Base-by-base conservation (phyloP, 2,113 vertebrate genomes). In the Neotoma lepida region DNA sequence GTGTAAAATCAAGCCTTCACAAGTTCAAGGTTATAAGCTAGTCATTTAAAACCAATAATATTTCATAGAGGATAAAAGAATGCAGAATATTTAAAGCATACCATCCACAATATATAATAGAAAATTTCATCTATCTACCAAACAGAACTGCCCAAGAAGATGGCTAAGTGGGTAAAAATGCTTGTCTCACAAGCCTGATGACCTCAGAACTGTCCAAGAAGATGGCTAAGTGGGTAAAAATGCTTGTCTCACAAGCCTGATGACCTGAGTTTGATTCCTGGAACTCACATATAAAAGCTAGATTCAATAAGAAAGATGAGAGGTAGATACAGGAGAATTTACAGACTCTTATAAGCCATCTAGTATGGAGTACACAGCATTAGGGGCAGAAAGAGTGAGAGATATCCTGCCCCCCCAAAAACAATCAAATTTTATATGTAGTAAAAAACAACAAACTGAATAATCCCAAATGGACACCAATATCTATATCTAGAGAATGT, bases 1-100 rank as follows among this genome's bases (percentile, higher is more conserved):
- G 17, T 74, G 8, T 70, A 76, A 96, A 85, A 91, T 26, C 2
- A 95, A 89, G 44, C 18, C 8, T 92, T 46, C 6, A n/a, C 28
- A 92, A 58, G 5, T 70, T 94, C 82, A 81, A 80, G n/a, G n/a
- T 78, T 94, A 89, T 86, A 44, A 89, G 80, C n/a, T 76, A 89
- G 66, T 44, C 66, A 91, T 94, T 89, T 91, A 85, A 95, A 92
- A 1, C n/a, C 49, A 97, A 41, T 35, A 58, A 41, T 63, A 88
- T 71, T 96, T 94, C n/a, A 84, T 35, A 58, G 58, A 76, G 18
- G 30, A 82, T 73, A 93, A 86, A 30, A 94, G 73, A 89, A 35
- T 74, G 9, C n/a, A 90, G 66, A 84, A 61, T 89, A 49, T 89
- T 44, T 87, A 94, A 89, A 93, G 49, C 22, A 93, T 68, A 68